phyloP scores from a whole-genome alignment of 2,113 vertebrate genomes.

The Rhizomys pruinosus region DNA sequence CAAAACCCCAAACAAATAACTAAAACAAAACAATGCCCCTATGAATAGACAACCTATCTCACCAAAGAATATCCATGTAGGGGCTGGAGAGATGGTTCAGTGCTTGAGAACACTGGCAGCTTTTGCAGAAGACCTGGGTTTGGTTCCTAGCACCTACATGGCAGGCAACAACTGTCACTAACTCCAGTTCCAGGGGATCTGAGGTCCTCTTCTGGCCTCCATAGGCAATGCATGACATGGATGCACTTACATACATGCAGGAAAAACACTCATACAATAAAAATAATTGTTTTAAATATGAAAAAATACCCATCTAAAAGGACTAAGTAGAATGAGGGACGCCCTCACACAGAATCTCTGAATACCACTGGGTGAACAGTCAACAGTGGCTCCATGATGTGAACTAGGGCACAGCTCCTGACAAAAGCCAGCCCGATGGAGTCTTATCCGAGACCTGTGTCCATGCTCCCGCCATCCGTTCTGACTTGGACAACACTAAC shows the following conservation, averaged over 20 bases:
- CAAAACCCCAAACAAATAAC: background rate
- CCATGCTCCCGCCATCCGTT: rapidly evolving
- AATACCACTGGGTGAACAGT: rapidly evolving
- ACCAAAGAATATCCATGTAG: background rate
- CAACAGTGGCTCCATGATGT: rapidly evolving
- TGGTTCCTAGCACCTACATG: too few species aligned
- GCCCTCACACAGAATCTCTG: rapidly evolving
- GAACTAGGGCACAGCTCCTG: rapidly evolving
- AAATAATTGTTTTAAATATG: background rate
- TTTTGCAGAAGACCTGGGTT: too few species aligned
- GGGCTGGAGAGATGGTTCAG: too few species aligned
- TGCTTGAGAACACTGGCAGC: too few species aligned
- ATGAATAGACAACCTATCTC: background rate
- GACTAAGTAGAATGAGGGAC: background rate
- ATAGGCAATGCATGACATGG: too few species aligned
- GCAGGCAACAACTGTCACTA: too few species aligned
- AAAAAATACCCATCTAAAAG: background rate
- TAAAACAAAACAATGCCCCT: background rate
- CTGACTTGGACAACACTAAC: rapidly evolving
- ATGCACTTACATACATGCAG: too few species aligned
- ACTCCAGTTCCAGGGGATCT: too few species aligned
- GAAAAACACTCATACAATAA: too few species aligned
- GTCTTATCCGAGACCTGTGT: rapidly evolving
- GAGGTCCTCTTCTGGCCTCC: too few species aligned
- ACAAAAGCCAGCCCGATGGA: rapidly evolving